Evolutionary conservation across 2,797 vertebrate species (phyloP).

Genomic region (Cossypha heuglini): DNA sequence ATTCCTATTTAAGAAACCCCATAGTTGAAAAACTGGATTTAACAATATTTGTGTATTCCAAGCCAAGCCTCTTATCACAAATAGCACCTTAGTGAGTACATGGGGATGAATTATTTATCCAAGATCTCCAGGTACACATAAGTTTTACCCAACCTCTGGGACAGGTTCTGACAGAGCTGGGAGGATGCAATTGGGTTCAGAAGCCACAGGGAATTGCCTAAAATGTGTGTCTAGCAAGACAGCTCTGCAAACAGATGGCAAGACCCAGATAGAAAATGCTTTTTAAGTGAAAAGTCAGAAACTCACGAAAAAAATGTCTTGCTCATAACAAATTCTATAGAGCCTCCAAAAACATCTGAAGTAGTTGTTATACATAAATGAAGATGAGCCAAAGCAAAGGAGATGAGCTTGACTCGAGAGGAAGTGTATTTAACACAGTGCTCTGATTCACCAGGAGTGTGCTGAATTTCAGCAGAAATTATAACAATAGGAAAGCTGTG

Average conservation of each 20-base stretch:
- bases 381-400: conserved; percentile 16
- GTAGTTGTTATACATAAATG: conserved; percentile 26
- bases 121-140: neutral
- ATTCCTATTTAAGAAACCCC: neutral
- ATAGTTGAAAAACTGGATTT: neutral
- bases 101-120: neutral
- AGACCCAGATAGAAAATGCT: conserved; percentile 57
- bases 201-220: neutral
- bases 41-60: neutral
- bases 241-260: conserved; percentile 64
- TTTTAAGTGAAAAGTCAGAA: conserved; percentile 54
- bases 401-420: neutral
- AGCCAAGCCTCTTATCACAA: neutral
- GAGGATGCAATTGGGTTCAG: neutral
- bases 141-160: neutral
- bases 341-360: conserved; percentile 37
- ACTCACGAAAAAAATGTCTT: conserved; percentile 18
- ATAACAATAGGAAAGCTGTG: neutral
- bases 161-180: neutral
- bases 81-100: neutral
- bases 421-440: neutral
- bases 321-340: conserved; percentile 39
- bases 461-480: neutral
- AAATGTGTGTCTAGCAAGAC: conserved; percentile 57
- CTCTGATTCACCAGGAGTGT: neutral